phyloP scores from a whole-genome alignment of 37 sponge, comb jelly and placozoan genomes.

The Hormiphora californensis region DNA sequence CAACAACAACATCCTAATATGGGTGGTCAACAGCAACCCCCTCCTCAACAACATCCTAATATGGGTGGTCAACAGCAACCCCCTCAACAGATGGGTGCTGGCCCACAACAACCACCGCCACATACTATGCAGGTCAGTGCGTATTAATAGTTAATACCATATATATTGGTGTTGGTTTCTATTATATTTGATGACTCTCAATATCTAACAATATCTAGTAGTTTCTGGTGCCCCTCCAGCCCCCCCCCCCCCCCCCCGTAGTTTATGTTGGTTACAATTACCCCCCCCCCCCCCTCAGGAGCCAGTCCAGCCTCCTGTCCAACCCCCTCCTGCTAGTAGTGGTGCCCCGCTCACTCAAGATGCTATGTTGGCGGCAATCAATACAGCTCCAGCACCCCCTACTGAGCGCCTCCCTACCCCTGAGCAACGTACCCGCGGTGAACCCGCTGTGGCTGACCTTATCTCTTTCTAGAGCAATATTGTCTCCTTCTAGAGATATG shows the following conservation, averaged over 20 bases:
- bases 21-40: neutral
- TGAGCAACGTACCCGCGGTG: neutral
- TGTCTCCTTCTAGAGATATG: no score
- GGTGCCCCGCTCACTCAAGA: neutral
- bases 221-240: no score
- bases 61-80: neutral
- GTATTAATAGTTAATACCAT: no score
- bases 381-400: slow-evolving; percentile 16
- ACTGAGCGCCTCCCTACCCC: neutral
- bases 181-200: no score
- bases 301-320: neutral
- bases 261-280: no score
- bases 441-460: slow-evolving; percentile 29
- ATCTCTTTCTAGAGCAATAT: slow-evolving; percentile 41
- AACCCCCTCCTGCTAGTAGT: neutral
- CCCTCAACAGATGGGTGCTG: neutral
- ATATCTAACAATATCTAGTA: no score
- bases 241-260: no score
- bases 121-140: no score
- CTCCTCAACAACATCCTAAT: neutral
- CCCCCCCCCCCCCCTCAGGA: no score
- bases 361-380: neutral
- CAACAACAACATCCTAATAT: neutral
- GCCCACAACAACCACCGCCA: neutral
- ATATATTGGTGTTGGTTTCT: no score